These are phyloP conservation scores for Galerucella nymphaeae DNA, from an alignment of 2,888 invertebrate genomes.

Conservation along the genomic window DNA sequence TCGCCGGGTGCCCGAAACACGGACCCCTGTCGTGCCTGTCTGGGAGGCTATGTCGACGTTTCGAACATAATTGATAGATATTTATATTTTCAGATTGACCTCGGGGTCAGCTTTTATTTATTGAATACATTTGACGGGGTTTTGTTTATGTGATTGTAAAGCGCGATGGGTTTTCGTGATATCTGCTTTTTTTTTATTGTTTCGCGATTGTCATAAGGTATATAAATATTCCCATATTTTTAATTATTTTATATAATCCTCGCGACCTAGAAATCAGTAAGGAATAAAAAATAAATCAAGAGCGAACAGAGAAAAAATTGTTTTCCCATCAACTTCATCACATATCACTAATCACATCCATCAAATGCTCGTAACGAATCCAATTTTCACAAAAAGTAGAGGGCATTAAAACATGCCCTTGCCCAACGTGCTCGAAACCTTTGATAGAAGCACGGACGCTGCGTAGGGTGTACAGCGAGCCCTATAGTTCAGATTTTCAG, in stretches of 20 bases:
- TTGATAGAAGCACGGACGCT: conserved; percentile 40
- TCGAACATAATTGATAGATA: conserved; percentile 53
- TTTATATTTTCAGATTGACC: conserved; percentile 53
- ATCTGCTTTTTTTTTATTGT: conserved; percentile 1
- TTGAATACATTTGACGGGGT: conserved; percentile 6
- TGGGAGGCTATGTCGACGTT: conserved; percentile 58
- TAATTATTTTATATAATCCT: background rate
- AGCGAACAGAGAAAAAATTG: conserved; percentile 19
- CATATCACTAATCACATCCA: conserved; percentile 44
- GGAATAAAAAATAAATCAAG: background rate
- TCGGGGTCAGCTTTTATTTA: conserved; percentile 25
- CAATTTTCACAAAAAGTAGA: conserved; percentile 50
- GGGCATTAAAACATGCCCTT: conserved; percentile 41
- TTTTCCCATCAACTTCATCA: conserved; percentile 40
- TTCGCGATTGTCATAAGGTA: conserved; percentile 21
- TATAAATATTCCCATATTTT: background rate
- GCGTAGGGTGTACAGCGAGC: conserved; percentile 32
- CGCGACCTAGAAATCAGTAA: background rate
- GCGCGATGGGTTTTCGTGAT: conserved; percentile 28
- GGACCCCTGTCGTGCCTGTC: conserved; percentile 58
- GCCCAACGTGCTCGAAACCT: conserved; percentile 40
- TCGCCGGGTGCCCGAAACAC: conserved; percentile 63
- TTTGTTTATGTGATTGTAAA: conserved; percentile 39
- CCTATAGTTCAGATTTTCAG: conserved; percentile 59
- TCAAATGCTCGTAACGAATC: conserved; percentile 55